These are phyloP conservation scores for Drosophila murphyi DNA, from an alignment of 1,140 invertebrate species.

Conservation along the genomic window DNA sequence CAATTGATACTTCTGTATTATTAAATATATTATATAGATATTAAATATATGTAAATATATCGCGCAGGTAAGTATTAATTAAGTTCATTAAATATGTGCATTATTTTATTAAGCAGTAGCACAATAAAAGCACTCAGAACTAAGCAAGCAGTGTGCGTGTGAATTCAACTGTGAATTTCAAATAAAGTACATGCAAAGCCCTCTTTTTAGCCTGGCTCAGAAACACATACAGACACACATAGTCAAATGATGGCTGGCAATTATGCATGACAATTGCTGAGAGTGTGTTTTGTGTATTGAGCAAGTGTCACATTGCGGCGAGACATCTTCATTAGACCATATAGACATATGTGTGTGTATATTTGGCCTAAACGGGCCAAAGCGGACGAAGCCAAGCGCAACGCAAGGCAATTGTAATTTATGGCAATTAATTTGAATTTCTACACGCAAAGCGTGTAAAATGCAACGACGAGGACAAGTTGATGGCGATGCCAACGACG, in stretches of 20 bases:
- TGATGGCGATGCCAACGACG: conserved; percentile 44
- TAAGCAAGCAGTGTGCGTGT: background rate
- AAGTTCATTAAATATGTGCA: no score
- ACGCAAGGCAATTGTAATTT: conserved; percentile 50
- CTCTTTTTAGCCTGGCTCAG: conserved; percentile 16
- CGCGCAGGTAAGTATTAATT: no score
- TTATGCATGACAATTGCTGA: conserved; percentile 55
- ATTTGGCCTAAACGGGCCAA: conserved; percentile 1
- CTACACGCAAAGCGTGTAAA: conserved; percentile 81
- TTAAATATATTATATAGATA: no score
- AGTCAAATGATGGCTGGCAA: conserved; percentile 23
- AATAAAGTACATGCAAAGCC: background rate
- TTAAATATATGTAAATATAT: no score
- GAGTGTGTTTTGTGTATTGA: conserved; percentile 27
- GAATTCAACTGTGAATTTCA: background rate
- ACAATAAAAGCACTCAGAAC: background rate
- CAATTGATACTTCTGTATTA: no score
- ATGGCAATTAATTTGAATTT: conserved; percentile 82
- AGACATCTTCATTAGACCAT: conserved; percentile 68
- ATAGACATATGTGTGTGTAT: background rate
- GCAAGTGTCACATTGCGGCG: conserved; percentile 64
- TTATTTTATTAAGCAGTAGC: background rate
- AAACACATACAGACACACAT: conserved; percentile 4
- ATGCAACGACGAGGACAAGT: conserved; percentile 55
- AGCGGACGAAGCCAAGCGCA: conserved; percentile 62